Base-by-base conservation (phyloP, 2,113 vertebrate species). In the Suncus etruscus region DNA sequence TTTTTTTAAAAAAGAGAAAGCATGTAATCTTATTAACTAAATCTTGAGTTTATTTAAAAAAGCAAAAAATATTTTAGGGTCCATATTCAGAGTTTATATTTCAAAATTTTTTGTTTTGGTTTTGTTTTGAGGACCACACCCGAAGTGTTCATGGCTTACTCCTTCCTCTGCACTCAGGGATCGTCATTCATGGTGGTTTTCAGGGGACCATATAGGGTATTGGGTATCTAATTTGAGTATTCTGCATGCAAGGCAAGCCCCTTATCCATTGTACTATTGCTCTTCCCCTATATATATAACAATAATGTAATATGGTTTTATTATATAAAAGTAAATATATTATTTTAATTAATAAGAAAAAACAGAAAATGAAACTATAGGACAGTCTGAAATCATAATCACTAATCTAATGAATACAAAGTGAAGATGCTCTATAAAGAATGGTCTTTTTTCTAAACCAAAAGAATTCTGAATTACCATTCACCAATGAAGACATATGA, bases 1-100 rank as follows among this genome's bases (percentile, higher is more conserved):
- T 45, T 29, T 27, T 27, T 75, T 27, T 82, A 47, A 58, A 86
- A 83, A 70, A 81, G 51, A 78, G n/a, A 16, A 39, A 74, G 8
- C 16, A 70, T 77, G 24, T 61, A 84, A 77, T 87, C 51, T 88
- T 77, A 85, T 29, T 50, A 66, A 50, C 50, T 61, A 90, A 86
- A 18, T 2, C 81, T 79, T 47, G 8, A 20, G 9, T 47, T 89
- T 90, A 45, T 45, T 89, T 75, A 90, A 76, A 54, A 79, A 16
- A 31, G 10, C 65, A 87, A 82, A 87, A 85, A 86, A 31, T 6
- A 72, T 20, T 79, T 48, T 68, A 8, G 31, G 31, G 31, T 10
- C 1, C 8, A 69, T 16, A 73, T 0, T 69, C 12, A 47, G 12
- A 16, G 5, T 32, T 48, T 0, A 68, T 66, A 88, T 50, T 91